phyloP scores from a whole-genome alignment of 2,888 invertebrate genomes.

The Ochlodes sylvanus region DNA sequence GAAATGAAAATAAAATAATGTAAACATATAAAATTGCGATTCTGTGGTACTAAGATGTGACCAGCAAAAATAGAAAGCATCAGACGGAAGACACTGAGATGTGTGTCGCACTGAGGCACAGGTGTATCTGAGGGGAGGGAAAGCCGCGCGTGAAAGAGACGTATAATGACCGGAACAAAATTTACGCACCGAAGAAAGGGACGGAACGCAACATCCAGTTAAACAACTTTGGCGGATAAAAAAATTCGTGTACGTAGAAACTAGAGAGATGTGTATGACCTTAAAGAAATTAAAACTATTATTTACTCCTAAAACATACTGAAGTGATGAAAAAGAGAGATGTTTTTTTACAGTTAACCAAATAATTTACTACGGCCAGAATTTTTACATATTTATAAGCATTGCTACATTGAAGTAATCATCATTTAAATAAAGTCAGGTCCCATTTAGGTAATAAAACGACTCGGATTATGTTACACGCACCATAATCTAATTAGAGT shows the following conservation, averaged over 20 bases:
- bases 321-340: neutral
- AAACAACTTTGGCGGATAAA: slow-evolving; percentile 67
- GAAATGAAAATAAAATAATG: neutral
- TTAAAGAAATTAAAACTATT: slow-evolving; percentile 59
- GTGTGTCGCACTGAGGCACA: slow-evolving; percentile 76
- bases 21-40: slow-evolving; percentile 26
- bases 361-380: no score
- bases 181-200: slow-evolving; percentile 67
- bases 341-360: neutral
- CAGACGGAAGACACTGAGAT: slow-evolving; percentile 73
- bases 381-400: no score
- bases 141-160: slow-evolving; percentile 60
- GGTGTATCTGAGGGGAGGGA: slow-evolving; percentile 67
- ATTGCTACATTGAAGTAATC: no score
- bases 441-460: neutral
- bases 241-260: slow-evolving; percentile 72
- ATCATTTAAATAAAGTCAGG: no score
- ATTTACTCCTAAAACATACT: no score
- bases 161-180: slow-evolving; percentile 60
- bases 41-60: slow-evolving; percentile 61
- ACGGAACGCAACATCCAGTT: slow-evolving; percentile 64
- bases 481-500: slow-evolving; percentile 5
- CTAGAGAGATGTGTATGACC: slow-evolving; percentile 67
- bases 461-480: neutral
- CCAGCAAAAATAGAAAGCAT: slow-evolving; percentile 83